Evolutionary conservation across 2,797 vertebrate species (phyloP), one percentile per base, ranked within the genome.

Genomic region (Gymnoscopelus microlampas): DNA sequence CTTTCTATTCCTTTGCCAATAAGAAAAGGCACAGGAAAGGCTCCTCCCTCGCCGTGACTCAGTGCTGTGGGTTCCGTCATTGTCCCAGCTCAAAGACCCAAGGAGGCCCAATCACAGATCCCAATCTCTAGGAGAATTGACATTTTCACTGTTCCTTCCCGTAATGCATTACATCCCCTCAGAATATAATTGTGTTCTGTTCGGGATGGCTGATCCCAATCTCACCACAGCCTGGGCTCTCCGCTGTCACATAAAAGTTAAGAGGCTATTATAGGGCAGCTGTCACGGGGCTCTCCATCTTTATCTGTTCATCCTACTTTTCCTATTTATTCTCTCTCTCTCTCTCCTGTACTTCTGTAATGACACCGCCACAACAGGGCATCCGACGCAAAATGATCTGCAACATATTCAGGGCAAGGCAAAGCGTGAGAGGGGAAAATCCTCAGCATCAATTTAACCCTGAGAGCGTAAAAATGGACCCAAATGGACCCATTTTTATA

Each of bases 141-240:
- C 53, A 61, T 70, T 55, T 63, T 70, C 6, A 49, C 67, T 54
- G 23, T 29, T 24, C 5, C 53, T 73, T 66, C 62, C 70, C 50
- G 60, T 68, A 68, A 69, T 66, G 49, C 48, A 68, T 63, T 59
- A 61, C 32, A 44, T 63, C 58, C 51, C 10, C n/a, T 13, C n/a
- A 67, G 49, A 73, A 77, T 63, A 75, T 63, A 75, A 75, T 60
- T 35, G 63, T 32, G 62, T 63, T 78, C 62, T 50, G 63, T 72
- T 79, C 54, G 47, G 75, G 72, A 67, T 50, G 67, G 49, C 62
- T 60, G 68, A 82, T 71, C 54, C 15, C 51, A 74, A 54, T 79
- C 67, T 65, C 58, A 23, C 56, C 3, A 4, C 61, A 65, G 32
- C 24, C 15, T 54, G 3, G 24, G 15, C 63, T 59, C 55, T 53